These are phyloP conservation scores for Scartelaos histophorus DNA, from an alignment of 2,113 vertebrate species.

Conservation along the genomic window DNA sequence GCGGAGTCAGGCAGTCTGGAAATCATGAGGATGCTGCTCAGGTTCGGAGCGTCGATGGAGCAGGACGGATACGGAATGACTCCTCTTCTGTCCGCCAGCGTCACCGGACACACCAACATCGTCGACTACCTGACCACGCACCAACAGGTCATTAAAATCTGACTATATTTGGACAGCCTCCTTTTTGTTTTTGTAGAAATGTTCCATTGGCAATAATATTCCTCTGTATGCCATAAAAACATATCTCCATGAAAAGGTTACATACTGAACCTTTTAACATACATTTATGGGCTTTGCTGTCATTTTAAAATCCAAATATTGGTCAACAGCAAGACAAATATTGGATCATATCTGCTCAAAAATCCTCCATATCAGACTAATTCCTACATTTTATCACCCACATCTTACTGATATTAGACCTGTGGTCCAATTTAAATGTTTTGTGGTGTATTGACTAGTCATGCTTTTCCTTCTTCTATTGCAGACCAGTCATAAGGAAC, in stretches of 20 bases:
- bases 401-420: background rate
- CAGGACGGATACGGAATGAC: conserved; percentile 98
- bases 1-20: conserved; percentile 98
- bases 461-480: background rate
- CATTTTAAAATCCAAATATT: too few species aligned
- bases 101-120: conserved; percentile 97
- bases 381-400: too few species aligned
- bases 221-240: too few species aligned
- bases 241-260: too few species aligned
- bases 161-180: too few species aligned
- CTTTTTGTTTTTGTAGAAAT: too few species aligned
- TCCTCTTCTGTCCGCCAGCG: conserved; percentile 93
- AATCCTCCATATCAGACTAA: too few species aligned
- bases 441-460: background rate
- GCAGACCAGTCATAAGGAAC: conserved; percentile 85
- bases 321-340: too few species aligned
- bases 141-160: conserved; percentile 59
- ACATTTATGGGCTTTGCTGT: too few species aligned
- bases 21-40: conserved; percentile 97
- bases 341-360: too few species aligned
- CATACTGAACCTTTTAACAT: too few species aligned
- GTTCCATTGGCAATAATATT: too few species aligned
- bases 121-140: conserved; percentile 94
- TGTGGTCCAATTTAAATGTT: background rate
- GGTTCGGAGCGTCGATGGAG: conserved; percentile 96